Conservation (phyloP, 2,113 vertebrate genomes). For the Oplegnathus fasciatus region DNA sequence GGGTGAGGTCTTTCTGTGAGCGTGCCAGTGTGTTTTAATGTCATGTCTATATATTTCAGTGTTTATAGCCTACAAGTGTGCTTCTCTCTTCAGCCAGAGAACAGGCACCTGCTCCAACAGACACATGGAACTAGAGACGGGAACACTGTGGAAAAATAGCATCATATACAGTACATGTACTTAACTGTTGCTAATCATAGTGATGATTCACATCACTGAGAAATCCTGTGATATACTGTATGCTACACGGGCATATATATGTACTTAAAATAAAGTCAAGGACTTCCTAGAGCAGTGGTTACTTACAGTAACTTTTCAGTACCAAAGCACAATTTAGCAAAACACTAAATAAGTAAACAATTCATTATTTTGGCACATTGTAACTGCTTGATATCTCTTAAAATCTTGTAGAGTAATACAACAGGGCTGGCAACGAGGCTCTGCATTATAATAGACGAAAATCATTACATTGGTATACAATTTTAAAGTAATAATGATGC, state of each 20-base stretch:
- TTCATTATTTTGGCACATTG: slow-evolving; percentile 23
- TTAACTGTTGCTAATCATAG: slow-evolving; percentile 40
- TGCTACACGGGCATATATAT: background rate
- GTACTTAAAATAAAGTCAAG: background rate
- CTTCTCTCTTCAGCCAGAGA: slow-evolving; percentile 38
- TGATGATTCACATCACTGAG: slow-evolving; percentile 30
- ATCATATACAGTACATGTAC: background rate
- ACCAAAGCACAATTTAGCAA: slow-evolving; percentile 36
- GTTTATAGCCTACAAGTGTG: slow-evolving; percentile 58
- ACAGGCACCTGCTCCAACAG: slow-evolving; percentile 48
- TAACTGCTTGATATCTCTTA: slow-evolving; percentile 17
- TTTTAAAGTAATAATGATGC: slow-evolving; percentile 2
- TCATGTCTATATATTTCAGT: slow-evolving; percentile 57
- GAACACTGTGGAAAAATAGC: slow-evolving; percentile 45
- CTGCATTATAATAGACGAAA: slow-evolving; percentile 26
- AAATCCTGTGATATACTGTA: slow-evolving; percentile 44
- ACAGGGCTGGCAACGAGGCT: background rate
- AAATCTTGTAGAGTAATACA: slow-evolving; percentile 2
- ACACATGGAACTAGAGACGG: slow-evolving; percentile 44
- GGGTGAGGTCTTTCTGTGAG: slow-evolving; percentile 36
- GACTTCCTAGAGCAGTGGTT: background rate
- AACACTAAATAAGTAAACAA: background rate
- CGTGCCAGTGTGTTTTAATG: slow-evolving; percentile 52
- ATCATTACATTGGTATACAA: slow-evolving; percentile 5
- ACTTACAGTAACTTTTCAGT: background rate